Base-by-base conservation (phyloP, 2,888 invertebrate species). In the Drosophila diplacantha region DNA sequence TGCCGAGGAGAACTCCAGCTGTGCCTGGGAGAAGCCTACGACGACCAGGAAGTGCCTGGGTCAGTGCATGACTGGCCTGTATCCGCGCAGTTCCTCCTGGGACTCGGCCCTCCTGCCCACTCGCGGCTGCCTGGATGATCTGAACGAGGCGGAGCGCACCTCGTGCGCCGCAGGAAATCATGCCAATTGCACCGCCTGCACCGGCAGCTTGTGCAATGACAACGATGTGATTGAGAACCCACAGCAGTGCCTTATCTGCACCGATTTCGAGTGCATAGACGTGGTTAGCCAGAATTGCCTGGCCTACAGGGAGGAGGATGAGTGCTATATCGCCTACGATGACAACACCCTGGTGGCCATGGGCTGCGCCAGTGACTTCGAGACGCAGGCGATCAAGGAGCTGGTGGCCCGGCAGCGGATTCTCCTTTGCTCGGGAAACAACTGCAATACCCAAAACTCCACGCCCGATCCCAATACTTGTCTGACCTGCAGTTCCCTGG, bases 301-400 rank as follows among this genome's bases (percentile, higher is more conserved):
- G 7, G 75, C 77, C 3, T 84, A 85, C 22, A 73, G 74, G 32
- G 56, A 75, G 4, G 53, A 71, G 2, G 85, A 87, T 37, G 75
- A 86, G 37, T 87, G 87, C 56, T 86, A 82, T 12, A 55, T 73
- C 3, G 74, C 82, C 6, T 86, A 69, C 35, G 74, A 84, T 5
- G 58, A 66, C 0, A 47, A 58, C 14, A 51, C 56, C 6, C 8
- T 87, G 3, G 38, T 74, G 5, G 62, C 51, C 5, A 79, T 85
- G 85, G 88, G 87, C n/a, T 87, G 87, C 37, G 81, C 76, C 41
- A 87, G 88, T 52, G 85, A 85, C 34, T 83, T 82, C 16, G 81
- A 84, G 31, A 66, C 55, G 2, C 67, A 73, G 26, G 71, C 73
- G 6, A 46, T 83, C 22, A 43, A 61, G 2, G 77, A 74, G 7